Evolutionary conservation across 2,113 vertebrate species (phyloP).

Genomic region (Caretta caretta): DNA sequence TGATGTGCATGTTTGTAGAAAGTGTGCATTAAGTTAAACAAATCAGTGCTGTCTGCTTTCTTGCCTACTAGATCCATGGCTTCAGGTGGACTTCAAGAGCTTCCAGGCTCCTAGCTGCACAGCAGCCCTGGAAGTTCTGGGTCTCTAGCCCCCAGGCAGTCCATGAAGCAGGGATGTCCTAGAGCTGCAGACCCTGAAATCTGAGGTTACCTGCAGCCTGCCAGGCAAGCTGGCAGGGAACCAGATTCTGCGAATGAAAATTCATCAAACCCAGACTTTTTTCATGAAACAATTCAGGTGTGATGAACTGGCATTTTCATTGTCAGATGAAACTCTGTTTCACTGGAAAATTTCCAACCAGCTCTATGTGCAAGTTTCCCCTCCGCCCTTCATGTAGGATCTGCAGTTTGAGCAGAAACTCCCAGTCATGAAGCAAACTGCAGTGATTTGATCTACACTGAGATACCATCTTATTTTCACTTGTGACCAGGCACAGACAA

Average conservation of each 20-base stretch:
- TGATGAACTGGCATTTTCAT: neutral
- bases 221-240: neutral
- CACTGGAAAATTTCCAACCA: neutral
- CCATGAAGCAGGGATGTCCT: neutral
- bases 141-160: neutral
- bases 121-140: too few species aligned
- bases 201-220: too few species aligned
- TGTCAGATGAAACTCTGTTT: neutral
- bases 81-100: neutral
- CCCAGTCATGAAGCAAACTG: neutral
- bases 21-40: neutral
- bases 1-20: neutral
- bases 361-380: neutral
- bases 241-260: neutral
- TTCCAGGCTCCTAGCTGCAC: neutral
- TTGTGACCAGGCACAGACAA: neutral
- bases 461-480: neutral
- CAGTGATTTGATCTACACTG: neutral
- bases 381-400: neutral
- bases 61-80: neutral
- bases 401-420: neutral
- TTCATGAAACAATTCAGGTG: neutral
- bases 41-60: neutral
- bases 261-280: neutral
- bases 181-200: neutral